phyloP scores from a whole-genome alignment of 2,797 vertebrate genomes.

The Tapirus indicus region DNA sequence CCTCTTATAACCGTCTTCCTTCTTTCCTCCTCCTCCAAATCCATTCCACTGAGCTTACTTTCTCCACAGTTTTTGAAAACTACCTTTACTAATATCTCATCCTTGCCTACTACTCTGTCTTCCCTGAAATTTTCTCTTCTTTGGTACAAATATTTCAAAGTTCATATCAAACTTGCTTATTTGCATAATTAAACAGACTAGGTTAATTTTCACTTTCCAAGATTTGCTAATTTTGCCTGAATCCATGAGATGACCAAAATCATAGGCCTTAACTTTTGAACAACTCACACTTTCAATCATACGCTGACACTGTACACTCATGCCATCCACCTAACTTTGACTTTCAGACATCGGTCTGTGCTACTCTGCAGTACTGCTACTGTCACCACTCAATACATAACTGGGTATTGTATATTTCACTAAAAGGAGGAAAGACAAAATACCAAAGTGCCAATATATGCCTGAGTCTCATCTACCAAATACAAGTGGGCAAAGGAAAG shows the following conservation, averaged over 20 bases:
- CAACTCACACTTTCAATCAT: background rate
- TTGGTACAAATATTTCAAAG: conserved; percentile 39
- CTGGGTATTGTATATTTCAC: background rate
- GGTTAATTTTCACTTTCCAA: conserved; percentile 25
- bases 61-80: background rate
- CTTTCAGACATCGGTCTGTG: background rate
- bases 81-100: background rate
- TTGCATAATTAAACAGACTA: conserved; percentile 32
- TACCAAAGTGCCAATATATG: background rate
- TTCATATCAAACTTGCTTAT: conserved; percentile 24
- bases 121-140: conserved; percentile 43
- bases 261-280: background rate
- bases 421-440: background rate
- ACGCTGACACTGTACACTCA: background rate
- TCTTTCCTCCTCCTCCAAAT: background rate
- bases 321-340: background rate
- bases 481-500: background rate
- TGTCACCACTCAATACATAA: background rate
- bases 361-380: background rate
- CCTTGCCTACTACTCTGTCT: background rate
- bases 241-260: conserved; percentile 37
- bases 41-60: background rate
- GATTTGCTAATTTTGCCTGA: conserved; percentile 32
- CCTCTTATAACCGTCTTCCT: background rate
- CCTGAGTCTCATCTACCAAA: conserved; percentile 14